Conservation (phyloP, 2,797 vertebrate genomes). For the Coregonus suidteri region DNA sequence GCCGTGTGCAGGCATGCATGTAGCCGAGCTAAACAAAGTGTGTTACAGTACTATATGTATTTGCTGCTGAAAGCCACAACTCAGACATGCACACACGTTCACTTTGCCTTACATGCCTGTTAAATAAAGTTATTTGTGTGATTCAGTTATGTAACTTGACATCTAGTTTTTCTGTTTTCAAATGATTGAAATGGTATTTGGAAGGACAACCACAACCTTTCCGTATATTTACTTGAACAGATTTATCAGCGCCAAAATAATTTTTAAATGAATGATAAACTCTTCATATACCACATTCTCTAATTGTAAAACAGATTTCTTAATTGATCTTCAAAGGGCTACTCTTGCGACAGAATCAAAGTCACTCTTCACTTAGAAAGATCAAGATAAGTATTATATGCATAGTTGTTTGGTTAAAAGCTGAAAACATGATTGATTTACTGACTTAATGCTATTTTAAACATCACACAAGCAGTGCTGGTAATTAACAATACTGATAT, state of each 20-base stretch:
- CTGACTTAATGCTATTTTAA: neutral
- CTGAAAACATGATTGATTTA: neutral
- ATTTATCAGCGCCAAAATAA: too few relatives aligned
- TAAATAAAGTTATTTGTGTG: neutral
- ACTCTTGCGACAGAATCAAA: too few relatives aligned
- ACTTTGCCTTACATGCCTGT: neutral
- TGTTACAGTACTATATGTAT: neutral
- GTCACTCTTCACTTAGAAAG: too few relatives aligned
- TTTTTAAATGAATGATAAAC: too few relatives aligned
- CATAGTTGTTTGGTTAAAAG: neutral
- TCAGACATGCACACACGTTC: too few relatives aligned
- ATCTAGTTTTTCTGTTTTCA: neutral
- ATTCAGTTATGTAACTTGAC: neutral
- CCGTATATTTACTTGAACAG: too few relatives aligned
- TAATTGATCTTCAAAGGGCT: too few relatives aligned
- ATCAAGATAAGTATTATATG: neutral
- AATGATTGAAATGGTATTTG: neutral
- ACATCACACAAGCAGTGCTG: neutral
- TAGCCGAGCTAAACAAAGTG: constrained; percentile 25
- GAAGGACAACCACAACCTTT: neutral
- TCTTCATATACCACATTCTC: too few relatives aligned
- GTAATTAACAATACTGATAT: neutral
- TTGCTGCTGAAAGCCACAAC: constrained; percentile 4
- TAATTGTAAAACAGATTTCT: too few relatives aligned
- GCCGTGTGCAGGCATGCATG: constrained; percentile 39